Evolutionary conservation across 2,888 invertebrate genomes (phyloP).

Genomic region (Sinhomidia bicolor): DNA sequence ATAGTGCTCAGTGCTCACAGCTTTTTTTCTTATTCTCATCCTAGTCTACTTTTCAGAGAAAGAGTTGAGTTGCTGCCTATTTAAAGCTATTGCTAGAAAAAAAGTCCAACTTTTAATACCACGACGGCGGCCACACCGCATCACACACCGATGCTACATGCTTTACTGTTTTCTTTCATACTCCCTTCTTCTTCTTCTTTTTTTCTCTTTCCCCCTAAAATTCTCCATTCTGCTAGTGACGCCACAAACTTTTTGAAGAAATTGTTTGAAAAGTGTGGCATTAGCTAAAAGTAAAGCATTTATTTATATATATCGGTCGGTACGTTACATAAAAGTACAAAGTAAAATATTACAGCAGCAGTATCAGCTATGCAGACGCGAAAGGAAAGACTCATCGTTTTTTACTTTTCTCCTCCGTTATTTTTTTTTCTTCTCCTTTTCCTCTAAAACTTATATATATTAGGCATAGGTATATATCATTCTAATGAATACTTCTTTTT

Average conservation of each 20-base stretch:
- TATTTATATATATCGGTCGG: not conserved
- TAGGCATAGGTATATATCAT: too few relatives aligned
- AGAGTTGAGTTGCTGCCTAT: conserved; percentile 15
- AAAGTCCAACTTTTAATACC: conserved; percentile 68
- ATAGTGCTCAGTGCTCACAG: not conserved
- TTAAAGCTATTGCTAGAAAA: conserved; percentile 32
- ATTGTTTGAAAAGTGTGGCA: conserved; percentile 71
- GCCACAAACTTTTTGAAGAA: conserved; percentile 70
- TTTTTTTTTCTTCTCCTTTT: conserved; percentile 23
- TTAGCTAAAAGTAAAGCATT: conserved; percentile 30
- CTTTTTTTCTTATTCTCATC: conserved; percentile 17
- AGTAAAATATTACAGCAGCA: not conserved
- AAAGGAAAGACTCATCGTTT: conserved; percentile 46
- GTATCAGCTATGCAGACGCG: conserved; percentile 54
- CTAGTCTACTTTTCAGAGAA: not conserved
- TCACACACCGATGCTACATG: conserved; percentile 60
- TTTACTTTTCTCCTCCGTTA: not conserved
- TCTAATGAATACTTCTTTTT: conserved; percentile 36
- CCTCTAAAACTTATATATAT: conserved; percentile 38
- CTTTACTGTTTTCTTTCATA: conserved; percentile 57
- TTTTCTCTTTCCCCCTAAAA: not conserved
- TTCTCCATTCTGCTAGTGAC: conserved; percentile 60
- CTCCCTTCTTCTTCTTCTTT: not conserved
- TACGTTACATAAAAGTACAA: not conserved
- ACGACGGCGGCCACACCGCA: conserved; percentile 57